Evolutionary conservation across 1,140 invertebrate genomes (phyloP), one percentile per base, ranked within the genome.

Genomic region (Drosophila bifasciata): DNA sequence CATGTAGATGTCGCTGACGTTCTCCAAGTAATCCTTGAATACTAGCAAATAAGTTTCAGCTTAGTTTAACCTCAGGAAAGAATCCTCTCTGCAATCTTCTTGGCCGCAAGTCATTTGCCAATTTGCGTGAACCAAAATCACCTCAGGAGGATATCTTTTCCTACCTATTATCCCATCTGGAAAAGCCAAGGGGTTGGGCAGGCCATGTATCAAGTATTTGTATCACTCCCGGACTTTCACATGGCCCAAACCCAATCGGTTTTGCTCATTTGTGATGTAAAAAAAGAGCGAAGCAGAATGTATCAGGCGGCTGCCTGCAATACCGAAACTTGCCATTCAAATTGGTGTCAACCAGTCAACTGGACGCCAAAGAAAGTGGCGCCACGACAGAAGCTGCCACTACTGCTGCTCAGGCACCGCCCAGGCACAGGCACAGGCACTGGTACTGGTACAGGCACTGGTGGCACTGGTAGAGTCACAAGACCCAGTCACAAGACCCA

Each of bases 331-430:
- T 79, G 75, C 79, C 79, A 84, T 84, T 83, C 79, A 83, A 83
- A 83, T 84, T 84, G 79, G 79, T 83, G 75, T 84, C 79, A 81
- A 83, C 79, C 79, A 84, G 79, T 78, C 79, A 84, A 79, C 79
- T 78, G 79, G 79, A 79, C 79, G 79, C 79, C 75, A 75, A 83
- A 84, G 79, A 83, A 83, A 83, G 79, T 84, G 79, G 79, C 79
- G 79, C 75, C 79, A 84, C 53, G 51, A 45, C 51, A 32, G 23
- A 58, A 48, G 43, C 61, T 43, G 51, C 63, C 16, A 19, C 55
- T 21, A 23, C 40, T 19, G 19, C 19, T 21, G 17, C 46, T 21
- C 39, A 45, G 60, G 21, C 43, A 59, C 53, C 40, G 44, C 61
- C 55, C 53, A 46, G 50, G 32, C 53, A 56, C 50, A 56, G 49